These are phyloP conservation scores for Scomber japonicus DNA, from an alignment of 2,113 vertebrate genomes.

Conservation along the genomic window DNA sequence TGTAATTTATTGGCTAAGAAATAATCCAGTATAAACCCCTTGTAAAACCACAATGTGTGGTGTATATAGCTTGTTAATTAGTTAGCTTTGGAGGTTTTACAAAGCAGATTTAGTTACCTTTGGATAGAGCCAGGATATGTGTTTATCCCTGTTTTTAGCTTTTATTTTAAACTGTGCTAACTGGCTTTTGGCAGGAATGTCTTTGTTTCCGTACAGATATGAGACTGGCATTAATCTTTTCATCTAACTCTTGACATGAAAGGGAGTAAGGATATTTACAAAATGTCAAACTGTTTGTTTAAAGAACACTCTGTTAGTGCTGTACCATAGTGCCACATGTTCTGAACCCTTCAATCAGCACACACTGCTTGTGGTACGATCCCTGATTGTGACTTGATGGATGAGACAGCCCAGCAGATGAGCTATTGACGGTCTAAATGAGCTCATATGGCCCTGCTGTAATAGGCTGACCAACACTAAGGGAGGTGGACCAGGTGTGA, in stretches of 20 bases:
- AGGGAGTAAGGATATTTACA: neutral
- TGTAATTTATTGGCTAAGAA: neutral
- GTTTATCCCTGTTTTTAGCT: neutral
- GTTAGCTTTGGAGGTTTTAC: neutral
- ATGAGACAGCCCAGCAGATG: slow-evolving; percentile 27
- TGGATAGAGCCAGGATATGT: neutral
- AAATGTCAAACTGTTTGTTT: neutral
- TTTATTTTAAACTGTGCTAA: neutral
- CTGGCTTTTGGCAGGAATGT: neutral
- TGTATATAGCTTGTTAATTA: too few relatives aligned
- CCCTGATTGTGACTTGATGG: slow-evolving; percentile 29
- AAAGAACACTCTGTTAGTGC: neutral
- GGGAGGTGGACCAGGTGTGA: slow-evolving; percentile 48
- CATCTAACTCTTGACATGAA: neutral
- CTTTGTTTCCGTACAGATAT: neutral
- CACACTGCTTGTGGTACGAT: neutral
- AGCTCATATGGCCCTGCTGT: slow-evolving; percentile 48
- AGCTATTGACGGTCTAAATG: slow-evolving; percentile 58
- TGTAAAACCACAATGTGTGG: too few relatives aligned
- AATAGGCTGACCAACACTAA: slow-evolving; percentile 43
- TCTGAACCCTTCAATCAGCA: neutral
- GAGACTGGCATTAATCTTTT: neutral
- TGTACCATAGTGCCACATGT: neutral
- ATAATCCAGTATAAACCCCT: neutral
- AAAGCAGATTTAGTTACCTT: neutral